phyloP scores from a whole-genome alignment of 2,113 vertebrate genomes.

The Daubentonia madagascariensis region DNA sequence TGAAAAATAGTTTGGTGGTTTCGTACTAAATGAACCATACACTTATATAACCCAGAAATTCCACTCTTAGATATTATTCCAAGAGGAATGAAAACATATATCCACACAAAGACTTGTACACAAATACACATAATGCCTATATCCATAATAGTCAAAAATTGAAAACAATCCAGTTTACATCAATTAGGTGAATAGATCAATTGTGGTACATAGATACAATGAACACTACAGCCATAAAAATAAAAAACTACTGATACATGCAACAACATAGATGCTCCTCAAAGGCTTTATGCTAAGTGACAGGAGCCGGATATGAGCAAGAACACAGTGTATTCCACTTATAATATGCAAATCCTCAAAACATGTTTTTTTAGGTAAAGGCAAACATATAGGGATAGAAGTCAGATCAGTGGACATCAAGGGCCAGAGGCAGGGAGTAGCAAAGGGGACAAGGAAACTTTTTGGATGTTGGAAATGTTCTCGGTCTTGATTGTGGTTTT shows the following conservation, averaged over 20 bases:
- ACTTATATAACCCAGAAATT: neutral
- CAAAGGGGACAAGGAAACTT: neutral
- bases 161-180: neutral
- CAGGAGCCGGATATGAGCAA: neutral
- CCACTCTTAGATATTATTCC: neutral
- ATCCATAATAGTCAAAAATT: neutral
- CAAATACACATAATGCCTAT: neutral
- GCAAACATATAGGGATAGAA: neutral
- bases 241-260: neutral
- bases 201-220: neutral
- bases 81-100: neutral
- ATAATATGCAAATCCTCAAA: neutral
- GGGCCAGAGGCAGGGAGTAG: neutral
- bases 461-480: neutral
- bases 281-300: neutral
- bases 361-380: neutral
- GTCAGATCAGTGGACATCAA: neutral
- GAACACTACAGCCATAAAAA: neutral
- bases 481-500: neutral
- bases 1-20: neutral
- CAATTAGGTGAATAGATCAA: neutral
- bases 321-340: neutral
- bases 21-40: neutral
- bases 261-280: neutral
- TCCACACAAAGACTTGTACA: neutral